Evolutionary conservation across 2,113 vertebrate species (phyloP).

Genomic region (Bettongia penicillata): DNA sequence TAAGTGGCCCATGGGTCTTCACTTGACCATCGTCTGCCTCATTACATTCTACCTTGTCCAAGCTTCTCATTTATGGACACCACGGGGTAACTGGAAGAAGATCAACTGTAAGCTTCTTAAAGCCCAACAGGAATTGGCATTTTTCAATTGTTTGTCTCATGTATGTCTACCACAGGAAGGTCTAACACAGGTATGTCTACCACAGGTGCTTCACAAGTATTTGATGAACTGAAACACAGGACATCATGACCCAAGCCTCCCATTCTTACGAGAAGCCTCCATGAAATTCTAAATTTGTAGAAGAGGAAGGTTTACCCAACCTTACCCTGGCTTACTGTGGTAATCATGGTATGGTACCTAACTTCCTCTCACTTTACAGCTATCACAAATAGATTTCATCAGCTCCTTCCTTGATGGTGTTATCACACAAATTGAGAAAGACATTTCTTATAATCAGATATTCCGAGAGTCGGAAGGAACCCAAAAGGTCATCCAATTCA

Average conservation of each 20-base stretch:
- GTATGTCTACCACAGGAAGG: background rate
- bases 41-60: background rate
- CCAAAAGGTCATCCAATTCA: background rate
- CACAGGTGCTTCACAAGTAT: background rate
- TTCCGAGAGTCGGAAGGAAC: background rate
- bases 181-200: background rate
- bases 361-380: background rate
- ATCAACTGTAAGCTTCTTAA: background rate
- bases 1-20: background rate
- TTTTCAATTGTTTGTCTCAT: background rate
- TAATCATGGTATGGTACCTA: background rate
- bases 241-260: background rate
- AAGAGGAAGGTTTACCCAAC: background rate
- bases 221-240: background rate
- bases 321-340: background rate
- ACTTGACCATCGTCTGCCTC: no score
- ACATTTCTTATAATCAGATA: background rate
- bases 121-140: background rate
- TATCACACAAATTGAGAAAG: background rate
- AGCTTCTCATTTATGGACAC: background rate
- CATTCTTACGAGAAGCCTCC: background rate
- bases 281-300: background rate
- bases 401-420: background rate
- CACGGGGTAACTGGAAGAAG: background rate
- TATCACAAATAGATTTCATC: background rate